Evolutionary conservation across 2,113 vertebrate species (phyloP).

Genomic region (Nycticebus coucang): DNA sequence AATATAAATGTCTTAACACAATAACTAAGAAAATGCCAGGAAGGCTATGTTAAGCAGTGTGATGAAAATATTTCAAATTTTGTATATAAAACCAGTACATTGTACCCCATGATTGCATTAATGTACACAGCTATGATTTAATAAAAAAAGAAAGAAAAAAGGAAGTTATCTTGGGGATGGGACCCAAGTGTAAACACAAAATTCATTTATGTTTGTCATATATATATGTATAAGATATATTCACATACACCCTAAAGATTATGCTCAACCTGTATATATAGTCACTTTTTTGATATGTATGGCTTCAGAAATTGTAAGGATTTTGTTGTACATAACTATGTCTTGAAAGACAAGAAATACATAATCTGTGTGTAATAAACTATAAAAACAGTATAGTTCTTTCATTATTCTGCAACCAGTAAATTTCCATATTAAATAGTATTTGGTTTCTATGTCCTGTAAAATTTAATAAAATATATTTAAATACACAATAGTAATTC

Average conservation of each 20-base stretch:
- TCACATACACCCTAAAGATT: too few species aligned
- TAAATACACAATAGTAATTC: background rate
- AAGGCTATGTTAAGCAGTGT: too few species aligned
- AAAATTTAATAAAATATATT: constrained; percentile 38
- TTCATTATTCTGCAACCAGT: background rate
- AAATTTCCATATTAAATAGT: constrained; percentile 1
- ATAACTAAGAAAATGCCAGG: too few species aligned
- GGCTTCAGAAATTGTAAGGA: background rate
- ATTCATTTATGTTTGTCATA: background rate
- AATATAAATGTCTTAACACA: too few species aligned
- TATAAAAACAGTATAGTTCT: background rate
- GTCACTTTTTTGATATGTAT: background rate
- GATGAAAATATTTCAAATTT: too few species aligned
- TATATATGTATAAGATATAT: background rate
- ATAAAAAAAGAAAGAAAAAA: too few species aligned
- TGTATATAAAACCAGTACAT: too few species aligned
- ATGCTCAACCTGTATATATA: background rate
- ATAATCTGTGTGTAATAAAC: background rate
- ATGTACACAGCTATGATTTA: too few species aligned
- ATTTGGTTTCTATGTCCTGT: constrained; percentile 2
- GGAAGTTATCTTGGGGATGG: background rate
- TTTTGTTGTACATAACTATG: background rate
- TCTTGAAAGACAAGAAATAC: background rate
- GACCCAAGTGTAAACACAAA: background rate
- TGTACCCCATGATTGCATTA: too few species aligned